Base-by-base conservation (phyloP, 2,113 vertebrate species). In the Hemiprocne comata region DNA sequence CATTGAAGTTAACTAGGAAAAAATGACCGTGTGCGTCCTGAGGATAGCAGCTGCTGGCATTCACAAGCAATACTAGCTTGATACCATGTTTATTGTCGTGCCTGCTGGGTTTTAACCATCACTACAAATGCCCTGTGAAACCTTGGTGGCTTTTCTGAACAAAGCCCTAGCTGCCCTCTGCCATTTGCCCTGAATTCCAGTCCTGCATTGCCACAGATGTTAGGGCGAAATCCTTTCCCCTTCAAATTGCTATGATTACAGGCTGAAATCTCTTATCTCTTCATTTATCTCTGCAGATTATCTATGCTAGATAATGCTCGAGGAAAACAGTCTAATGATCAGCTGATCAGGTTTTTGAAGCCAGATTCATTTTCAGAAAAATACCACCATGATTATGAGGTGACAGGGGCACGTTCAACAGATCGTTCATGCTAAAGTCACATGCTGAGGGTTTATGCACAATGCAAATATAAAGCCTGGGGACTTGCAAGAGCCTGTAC, bases 281-380 rank as follows among this genome's bases (percentile, higher is more conserved):
- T 85, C 17, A 2, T 88, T 94, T 46, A 78, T 87, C 80, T 64
- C 60, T 46, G 40, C 55, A 36, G 51, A 76, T 95, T 34, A 92
- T 78, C 50, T 62, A 3, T 34, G 48, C 26, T 33, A 84, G 29
- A 55, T 62, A 58, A 75, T 44, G 13, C 36, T 38, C 31, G 31
- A 26, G 36, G 60, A 53, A 94, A 95, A 73, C 29, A 78, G 55
- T 89, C 73, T 94, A 86, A 89, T 90, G 81, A 83, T 71, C 36
- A 48, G 46, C 65, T 58, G 50, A 64, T 92, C 9, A 19, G 29
- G 62, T 80, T 85, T 50, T 92, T 92, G 29, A 89, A 76, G 44
- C 58, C 55, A 84, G 38, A 93, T 78, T 95, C 50, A 34, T 66
- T 11, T 70, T 71, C 51, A 38, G 50, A 26, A 60, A 82, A 78